A percentile compares a stretch with the other conserved stretches of the same genome.
Evolutionary conservation across 2,113 vertebrate species (phyloP).

Genomic region (Actinemys pallida): DNA sequence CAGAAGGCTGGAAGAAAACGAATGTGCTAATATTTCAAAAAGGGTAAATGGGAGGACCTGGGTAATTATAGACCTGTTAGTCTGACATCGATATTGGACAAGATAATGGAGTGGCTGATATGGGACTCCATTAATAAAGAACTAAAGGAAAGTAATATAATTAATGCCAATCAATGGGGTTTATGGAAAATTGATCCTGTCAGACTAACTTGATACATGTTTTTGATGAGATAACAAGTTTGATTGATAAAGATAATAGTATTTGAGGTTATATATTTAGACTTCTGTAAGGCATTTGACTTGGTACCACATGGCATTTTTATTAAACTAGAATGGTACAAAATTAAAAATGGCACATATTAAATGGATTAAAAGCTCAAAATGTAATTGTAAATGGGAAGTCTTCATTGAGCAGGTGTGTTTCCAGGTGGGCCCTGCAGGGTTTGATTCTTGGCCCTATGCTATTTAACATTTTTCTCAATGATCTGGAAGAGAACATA

Average conservation of each 20-base stretch:
- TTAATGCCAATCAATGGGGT: neutral
- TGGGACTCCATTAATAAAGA: neutral
- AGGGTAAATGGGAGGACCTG: neutral
- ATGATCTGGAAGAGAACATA: neutral
- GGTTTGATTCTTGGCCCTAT: neutral
- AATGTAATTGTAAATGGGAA: neutral
- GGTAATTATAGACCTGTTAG: neutral
- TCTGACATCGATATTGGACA: neutral
- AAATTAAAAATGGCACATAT: neutral
- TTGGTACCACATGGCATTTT: neutral
- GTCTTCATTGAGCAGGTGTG: neutral
- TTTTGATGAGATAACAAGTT: neutral
- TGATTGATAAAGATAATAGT: neutral
- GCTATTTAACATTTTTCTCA: neutral
- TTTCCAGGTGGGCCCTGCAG: neutral
- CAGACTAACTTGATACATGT: neutral
- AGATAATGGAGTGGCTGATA: neutral
- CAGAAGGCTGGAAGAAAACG: neutral
- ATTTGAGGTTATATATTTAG: neutral
- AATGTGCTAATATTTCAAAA: neutral
- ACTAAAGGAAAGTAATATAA: neutral
- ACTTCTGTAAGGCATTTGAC: neutral
- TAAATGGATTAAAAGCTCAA: neutral
- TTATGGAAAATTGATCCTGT: neutral
- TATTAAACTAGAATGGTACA: neutral